These are phyloP conservation scores for Tuberolachnus salignus DNA, from an alignment of 2,888 invertebrate genomes.

Conservation along the genomic window DNA sequence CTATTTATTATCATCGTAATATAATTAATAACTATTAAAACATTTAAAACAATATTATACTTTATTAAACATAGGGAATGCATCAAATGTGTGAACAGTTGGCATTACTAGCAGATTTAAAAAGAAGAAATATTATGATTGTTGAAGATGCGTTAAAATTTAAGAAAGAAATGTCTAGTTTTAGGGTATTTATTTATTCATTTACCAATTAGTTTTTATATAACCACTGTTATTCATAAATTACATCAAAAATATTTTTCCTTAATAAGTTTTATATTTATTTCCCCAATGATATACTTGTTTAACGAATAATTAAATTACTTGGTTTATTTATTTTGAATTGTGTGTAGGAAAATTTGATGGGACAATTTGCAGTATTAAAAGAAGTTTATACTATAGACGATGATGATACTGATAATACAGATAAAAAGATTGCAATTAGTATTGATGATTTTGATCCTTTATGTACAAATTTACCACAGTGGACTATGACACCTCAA, in stretches of 20 bases:
- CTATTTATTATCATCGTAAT: not conserved
- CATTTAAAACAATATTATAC: conserved; percentile 50
- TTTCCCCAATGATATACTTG: no score
- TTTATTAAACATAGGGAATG: conserved; percentile 67
- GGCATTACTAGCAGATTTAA: conserved; percentile 71
- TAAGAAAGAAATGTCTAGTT: conserved; percentile 73
- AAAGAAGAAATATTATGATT: conserved; percentile 70
- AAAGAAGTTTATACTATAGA: conserved; percentile 49
- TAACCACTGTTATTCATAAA: not conserved
- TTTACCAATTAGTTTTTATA: conserved; percentile 63
- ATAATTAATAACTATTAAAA: not conserved
- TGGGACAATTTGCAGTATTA: conserved; percentile 49
- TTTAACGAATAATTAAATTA: no score
- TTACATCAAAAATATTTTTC: not conserved
- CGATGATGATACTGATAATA: conserved; percentile 34
- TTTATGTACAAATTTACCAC: conserved; percentile 16
- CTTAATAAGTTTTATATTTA: no score
- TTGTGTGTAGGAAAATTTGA: conserved; percentile 54
- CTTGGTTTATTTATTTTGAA: no score
- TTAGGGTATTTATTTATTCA: conserved; percentile 67
- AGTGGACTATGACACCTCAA: conserved; percentile 38
- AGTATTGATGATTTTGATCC: conserved; percentile 50
- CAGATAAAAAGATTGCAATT: conserved; percentile 7
- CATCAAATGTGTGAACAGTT: conserved; percentile 84
- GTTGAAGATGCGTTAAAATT: conserved; percentile 71